Percentiles rank a stretch among this genome's conserved stretches.
phyloP scores from a whole-genome alignment of 2,113 vertebrate species.

The Mastomys natalensis region DNA sequence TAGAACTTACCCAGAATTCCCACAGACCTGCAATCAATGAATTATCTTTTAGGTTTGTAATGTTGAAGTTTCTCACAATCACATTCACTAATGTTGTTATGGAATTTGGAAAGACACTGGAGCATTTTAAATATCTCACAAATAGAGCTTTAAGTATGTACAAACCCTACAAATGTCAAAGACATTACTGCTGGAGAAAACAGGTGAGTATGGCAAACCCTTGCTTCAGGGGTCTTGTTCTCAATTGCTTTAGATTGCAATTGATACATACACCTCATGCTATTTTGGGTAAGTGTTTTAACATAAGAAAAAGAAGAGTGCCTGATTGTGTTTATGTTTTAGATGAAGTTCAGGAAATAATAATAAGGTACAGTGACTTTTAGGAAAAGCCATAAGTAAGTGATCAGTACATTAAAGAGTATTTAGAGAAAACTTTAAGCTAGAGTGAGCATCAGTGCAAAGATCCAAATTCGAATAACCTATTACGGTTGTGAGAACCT shows the following conservation, averaged over 20 bases:
- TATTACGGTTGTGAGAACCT: background rate
- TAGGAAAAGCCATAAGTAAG: background rate
- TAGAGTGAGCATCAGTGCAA: background rate
- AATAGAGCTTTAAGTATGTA: background rate
- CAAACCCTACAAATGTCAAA: background rate
- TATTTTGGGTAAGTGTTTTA: background rate
- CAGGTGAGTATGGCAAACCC: background rate
- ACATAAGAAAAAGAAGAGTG: background rate
- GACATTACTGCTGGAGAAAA: background rate
- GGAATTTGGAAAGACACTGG: background rate
- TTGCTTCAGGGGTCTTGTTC: background rate
- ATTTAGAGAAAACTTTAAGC: background rate
- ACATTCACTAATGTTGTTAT: background rate
- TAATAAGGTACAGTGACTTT: background rate
- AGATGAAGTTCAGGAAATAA: background rate
- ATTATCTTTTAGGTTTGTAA: background rate
- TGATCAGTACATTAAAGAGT: background rate
- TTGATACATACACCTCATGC: background rate
- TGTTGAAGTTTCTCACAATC: background rate
- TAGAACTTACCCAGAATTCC: background rate
- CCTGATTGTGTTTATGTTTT: background rate
- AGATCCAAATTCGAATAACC: background rate
- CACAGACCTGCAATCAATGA: no score
- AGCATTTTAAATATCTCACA: background rate
- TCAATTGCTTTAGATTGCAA: background rate